phyloP scores from a whole-genome alignment of 2,113 vertebrate genomes.

The Furnarius figulus region DNA sequence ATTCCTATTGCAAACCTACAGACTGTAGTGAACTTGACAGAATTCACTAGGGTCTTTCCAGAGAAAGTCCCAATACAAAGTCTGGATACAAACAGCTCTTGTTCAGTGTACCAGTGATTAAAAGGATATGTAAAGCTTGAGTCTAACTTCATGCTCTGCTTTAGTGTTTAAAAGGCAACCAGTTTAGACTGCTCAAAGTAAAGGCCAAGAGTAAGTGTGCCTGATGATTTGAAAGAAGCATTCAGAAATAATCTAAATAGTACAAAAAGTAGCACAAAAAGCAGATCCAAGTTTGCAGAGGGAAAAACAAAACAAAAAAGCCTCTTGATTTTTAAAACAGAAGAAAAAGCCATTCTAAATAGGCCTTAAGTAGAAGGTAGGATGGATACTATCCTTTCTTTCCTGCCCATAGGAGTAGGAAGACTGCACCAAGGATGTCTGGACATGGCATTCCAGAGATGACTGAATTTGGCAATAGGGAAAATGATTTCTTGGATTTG shows the following conservation, averaged over 20 bases:
- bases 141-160: neutral
- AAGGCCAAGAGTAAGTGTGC: neutral
- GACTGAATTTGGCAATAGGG: neutral
- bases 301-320: neutral
- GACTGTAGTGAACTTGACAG: neutral
- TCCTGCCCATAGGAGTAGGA: accelerated
- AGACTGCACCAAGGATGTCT: neutral
- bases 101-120: neutral
- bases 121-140: neutral
- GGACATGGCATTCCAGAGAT: neutral
- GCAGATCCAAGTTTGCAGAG: neutral
- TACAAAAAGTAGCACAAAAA: neutral
- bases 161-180: neutral
- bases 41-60: neutral
- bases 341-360: neutral
- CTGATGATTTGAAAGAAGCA: neutral
- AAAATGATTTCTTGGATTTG: neutral
- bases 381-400: neutral
- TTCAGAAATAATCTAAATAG: neutral
- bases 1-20: neutral
- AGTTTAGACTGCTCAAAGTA: neutral
- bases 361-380: neutral
- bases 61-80: neutral
- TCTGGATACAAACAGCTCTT: neutral
- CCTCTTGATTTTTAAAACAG: neutral